Conservation (phyloP, 30 jellyfish, hydroid and myxozoan genomes). For the Nemopilema nomurai region DNA sequence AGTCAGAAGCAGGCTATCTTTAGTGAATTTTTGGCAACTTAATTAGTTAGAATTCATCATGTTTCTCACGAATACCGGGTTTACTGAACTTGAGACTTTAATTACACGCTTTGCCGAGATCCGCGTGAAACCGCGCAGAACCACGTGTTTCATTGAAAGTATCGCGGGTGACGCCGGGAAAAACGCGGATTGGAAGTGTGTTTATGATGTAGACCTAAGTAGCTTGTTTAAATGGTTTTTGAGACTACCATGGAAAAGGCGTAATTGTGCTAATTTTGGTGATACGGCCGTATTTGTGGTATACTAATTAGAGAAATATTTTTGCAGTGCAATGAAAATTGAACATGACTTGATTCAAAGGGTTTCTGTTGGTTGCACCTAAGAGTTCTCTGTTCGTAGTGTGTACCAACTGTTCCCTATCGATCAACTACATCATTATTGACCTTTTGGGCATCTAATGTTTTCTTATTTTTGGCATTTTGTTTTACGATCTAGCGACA, state of each 20-base stretch:
- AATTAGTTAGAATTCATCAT: background rate
- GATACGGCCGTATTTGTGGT: background rate
- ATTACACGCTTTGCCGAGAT: background rate
- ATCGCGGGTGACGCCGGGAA: background rate
- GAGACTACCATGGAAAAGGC: conserved; percentile 90
- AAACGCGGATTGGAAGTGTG: background rate
- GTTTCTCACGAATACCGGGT: background rate
- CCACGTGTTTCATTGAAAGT: background rate
- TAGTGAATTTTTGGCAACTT: background rate
- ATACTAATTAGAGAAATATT: background rate
- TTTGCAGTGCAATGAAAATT: conserved; percentile 2
- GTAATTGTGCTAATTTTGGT: background rate
- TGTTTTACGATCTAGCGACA: too few species aligned
- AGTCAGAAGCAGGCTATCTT: background rate
- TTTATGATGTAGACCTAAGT: conserved; percentile 62
- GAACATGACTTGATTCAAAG: background rate
- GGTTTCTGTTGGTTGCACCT: background rate
- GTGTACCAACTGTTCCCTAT: too few species aligned
- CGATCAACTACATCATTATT: too few species aligned
- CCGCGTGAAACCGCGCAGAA: background rate
- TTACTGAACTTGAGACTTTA: background rate
- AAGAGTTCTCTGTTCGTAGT: background rate
- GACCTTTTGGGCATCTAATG: too few species aligned
- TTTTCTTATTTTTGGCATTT: too few species aligned
- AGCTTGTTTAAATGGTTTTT: conserved; percentile 63